Evolutionary conservation across 2,888 invertebrate species (phyloP), one percentile per base, ranked within the genome.

Genomic region (Eremobia ochroleuca): DNA sequence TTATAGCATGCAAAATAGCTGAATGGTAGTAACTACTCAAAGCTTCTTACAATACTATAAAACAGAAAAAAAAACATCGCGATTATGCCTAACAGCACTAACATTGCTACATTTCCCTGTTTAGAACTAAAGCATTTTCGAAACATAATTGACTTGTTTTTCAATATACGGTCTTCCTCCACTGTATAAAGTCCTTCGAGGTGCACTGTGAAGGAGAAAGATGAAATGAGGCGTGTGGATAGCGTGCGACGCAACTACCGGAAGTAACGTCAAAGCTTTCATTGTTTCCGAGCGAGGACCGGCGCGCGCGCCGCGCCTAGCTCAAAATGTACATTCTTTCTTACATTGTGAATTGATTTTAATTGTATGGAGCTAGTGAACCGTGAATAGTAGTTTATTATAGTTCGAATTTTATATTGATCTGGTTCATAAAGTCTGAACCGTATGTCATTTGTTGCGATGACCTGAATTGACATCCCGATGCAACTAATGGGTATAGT

Each of bases 211-310:
- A 89, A 92, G 92, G 90, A 92, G 91, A 85, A 87, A 88, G 86
- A 91, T 85, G 89, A 92, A 95, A 95, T 95, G 94, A 94, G 91
- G 90, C 94, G 92, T 93, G 79, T 82, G 88, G 88, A 89, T 87
- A 90, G 89, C 87, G 89, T 71, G 79, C 80, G 86, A 84, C 85
- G 90, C 93, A 95, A 94, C 93, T 92, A 89, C 93, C 94, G 94
- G 94, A 94, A 96, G 87, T 95, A 95, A 95, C 93, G 93, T 92
- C 92, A 91, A 92, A 92, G 93, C 93, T 92, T 91, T 91, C 92
- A 93, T 94, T 94, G 94, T 94, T 93, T 92, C 92, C 91, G 87
- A 81, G 87, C 80, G 89, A 85, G 78, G 85, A 83, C 81, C 86
- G 82, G 88, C 89, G 90, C 90, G 79, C 84, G 91, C 92, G 91